Conservation (phyloP, 2,888 invertebrate species). For the Leptodirus hochenwartii region DNA sequence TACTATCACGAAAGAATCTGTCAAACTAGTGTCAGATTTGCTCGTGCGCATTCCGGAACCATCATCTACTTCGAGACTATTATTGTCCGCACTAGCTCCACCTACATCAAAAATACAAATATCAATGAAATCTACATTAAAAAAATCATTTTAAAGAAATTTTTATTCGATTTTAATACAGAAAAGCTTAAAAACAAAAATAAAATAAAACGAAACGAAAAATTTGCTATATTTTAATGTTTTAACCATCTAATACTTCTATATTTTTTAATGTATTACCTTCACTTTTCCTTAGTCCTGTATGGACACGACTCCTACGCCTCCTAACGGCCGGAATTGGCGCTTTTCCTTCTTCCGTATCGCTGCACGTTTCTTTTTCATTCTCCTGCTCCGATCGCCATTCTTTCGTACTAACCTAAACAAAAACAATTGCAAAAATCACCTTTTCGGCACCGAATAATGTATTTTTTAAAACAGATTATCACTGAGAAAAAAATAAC, state of each 20-base stretch:
- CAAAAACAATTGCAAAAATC: too few relatives aligned
- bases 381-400: conserved; percentile 47
- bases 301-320: conserved; percentile 44
- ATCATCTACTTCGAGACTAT: conserved; percentile 24
- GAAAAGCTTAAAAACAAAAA: conserved; percentile 1
- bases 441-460: too few relatives aligned
- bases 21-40: conserved; percentile 80
- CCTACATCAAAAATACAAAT: conserved; percentile 22
- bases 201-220: background rate
- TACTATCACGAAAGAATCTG: conserved; percentile 77
- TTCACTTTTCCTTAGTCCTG: conserved; percentile 48
- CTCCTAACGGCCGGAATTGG: conserved; percentile 34
- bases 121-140: conserved; percentile 3
- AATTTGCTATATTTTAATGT: conserved; percentile 2
- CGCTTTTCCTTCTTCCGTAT: conserved; percentile 35
- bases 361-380: conserved; percentile 53
- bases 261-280: conserved; percentile 19
- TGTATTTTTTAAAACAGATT: too few relatives aligned
- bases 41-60: conserved; percentile 50
- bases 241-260: too few relatives aligned
- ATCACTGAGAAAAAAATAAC: too few relatives aligned
- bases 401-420: conserved; percentile 44
- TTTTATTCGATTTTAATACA: background rate
- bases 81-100: conserved; percentile 32
- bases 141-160: background rate